Conservation (phyloP, 1,140 invertebrate species). For the Hydropsyche tenuis region DNA sequence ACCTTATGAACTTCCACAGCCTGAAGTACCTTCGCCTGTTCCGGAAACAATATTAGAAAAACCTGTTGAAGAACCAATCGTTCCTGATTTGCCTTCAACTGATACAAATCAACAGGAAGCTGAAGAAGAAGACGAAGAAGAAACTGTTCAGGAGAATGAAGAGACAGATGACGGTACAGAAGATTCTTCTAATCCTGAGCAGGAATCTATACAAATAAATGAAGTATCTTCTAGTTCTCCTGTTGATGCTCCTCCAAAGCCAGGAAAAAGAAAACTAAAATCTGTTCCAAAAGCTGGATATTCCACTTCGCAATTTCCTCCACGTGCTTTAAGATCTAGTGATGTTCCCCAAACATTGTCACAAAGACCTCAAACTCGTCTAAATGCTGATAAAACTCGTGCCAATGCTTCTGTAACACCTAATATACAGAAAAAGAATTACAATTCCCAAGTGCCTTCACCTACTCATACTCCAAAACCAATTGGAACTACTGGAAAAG, state of each 20-base stretch:
- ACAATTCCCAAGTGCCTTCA: slow-evolving; percentile 44
- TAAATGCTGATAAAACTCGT: slow-evolving; percentile 47
- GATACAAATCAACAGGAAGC: no score
- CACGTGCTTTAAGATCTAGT: slow-evolving; percentile 58
- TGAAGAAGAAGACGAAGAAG: neutral
- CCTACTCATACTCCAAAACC: slow-evolving; percentile 35
- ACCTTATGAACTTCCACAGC: neutral
- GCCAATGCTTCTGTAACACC: slow-evolving; percentile 15
- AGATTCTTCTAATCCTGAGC: slow-evolving; percentile 46
- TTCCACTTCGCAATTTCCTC: slow-evolving; percentile 48
- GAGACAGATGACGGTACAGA: neutral
- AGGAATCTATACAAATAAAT: slow-evolving; percentile 66
- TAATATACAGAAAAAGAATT: slow-evolving; percentile 17
- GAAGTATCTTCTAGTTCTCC: slow-evolving; percentile 67
- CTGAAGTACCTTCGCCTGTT: neutral
- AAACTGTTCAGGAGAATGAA: neutral
- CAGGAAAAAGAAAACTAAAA: slow-evolving; percentile 51
- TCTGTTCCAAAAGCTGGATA: slow-evolving; percentile 35
- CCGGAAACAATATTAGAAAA: neutral
- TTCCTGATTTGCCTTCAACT: no score
- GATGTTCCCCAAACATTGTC: slow-evolving; percentile 52
- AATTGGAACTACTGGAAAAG: slow-evolving; percentile 20
- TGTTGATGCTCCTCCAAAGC: slow-evolving; percentile 54
- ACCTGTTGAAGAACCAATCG: neutral
- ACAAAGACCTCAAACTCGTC: slow-evolving; percentile 54